Evolutionary conservation across 2,113 vertebrate species (phyloP), one percentile per base, ranked within the genome.

Genomic region (Lagopus muta): DNA sequence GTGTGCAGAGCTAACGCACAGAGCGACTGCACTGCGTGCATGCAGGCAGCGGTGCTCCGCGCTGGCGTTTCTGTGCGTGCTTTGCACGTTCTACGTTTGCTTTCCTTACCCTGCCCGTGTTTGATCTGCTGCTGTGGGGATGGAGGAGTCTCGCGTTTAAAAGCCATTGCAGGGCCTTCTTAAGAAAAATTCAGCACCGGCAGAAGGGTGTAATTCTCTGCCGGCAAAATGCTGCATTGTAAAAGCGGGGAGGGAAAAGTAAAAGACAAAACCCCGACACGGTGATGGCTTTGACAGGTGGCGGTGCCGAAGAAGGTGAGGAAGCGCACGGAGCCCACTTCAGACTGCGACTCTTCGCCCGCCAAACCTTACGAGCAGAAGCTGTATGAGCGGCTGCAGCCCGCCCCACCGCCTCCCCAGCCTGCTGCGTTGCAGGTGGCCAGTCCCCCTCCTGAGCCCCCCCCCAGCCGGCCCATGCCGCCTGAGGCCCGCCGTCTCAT

Each of bases 401-500:
- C 93, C 40, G 96, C 98, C 82, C 74, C 97, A 78, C 92, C 96
- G 0, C 98, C 98, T 84, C 97, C 98, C 19, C 98, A 97, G 96
- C 94, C 98, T 19, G 19, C 92, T 0, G 94, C 94, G 66, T 96
- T 96, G 93, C 97, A 96, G 3, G 5, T 95, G 2, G 70, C 95
- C 12, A 97, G 88, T 88, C 95, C 97, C 18, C 94, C 97, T 30
- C 97, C 86, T 65, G 98, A 98, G 77, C 96, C 90, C 80, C 97
- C 98, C 91, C 95, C 98, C 82, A 98, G 98, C 92, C 98, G 99
- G 24, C 99, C 99, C 5, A 99, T 99, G 98, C 99, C 99, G 1
- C 99, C 99, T 0, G 99, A 99, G 92, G 99, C 99, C 0, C 98
- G 99, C 17, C 97, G 99, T 72, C 98, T 99, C 10, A 99, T 99